Percentiles rank a stretch among this genome's conserved stretches.
Evolutionary conservation across 23 tunicate species (phyloP).

Genomic region (Oikopleura vanhoeffeni): DNA sequence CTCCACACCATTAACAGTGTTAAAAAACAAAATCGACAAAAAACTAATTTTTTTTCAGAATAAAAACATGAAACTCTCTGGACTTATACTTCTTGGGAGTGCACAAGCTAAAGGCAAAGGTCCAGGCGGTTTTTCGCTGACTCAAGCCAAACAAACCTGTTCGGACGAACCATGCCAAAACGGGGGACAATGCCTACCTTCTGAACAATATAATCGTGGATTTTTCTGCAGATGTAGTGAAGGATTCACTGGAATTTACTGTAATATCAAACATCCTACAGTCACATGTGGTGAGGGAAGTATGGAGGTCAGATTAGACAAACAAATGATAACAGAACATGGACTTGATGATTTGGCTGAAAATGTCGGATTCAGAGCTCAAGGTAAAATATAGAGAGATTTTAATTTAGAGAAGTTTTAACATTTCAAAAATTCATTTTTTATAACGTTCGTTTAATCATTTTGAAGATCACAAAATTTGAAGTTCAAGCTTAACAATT

Average conservation of each 20-base stretch:
- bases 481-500: no score
- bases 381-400: no score
- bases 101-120: neutral
- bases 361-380: neutral
- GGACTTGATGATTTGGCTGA: neutral
- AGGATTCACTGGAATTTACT: neutral
- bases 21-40: no score
- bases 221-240: neutral
- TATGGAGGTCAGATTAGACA: neutral
- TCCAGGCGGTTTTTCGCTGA: neutral
- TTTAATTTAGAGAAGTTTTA: no score
- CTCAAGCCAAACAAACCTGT: neutral
- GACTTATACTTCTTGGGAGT: neutral
- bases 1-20: no score
- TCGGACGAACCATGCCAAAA: neutral
- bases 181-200: neutral
- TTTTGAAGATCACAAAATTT: no score
- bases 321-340: neutral
- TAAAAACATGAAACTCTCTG: no score
- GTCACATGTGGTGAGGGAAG: neutral
- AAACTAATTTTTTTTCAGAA: no score
- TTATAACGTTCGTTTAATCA: no score
- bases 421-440: no score
- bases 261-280: neutral
- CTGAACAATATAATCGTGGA: neutral